Evolutionary conservation across 2,888 invertebrate species (phyloP).

Genomic region (Hartigia nigra): DNA sequence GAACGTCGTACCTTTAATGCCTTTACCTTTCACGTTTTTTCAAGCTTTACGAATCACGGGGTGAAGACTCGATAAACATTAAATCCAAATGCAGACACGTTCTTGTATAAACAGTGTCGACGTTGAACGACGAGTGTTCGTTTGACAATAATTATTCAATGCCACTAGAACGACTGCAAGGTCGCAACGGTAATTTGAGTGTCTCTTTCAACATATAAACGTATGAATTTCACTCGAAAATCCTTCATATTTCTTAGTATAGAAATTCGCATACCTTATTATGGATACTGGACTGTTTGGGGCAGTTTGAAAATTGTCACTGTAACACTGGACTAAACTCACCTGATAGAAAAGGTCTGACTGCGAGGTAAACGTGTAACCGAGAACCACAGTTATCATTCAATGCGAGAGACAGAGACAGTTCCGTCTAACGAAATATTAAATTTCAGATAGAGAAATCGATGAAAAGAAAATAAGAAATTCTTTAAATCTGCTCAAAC

Average conservation of each 20-base stretch:
- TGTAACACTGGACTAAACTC: neutral
- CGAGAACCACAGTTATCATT: neutral
- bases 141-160: neutral
- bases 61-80: neutral
- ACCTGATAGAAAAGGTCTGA: neutral
- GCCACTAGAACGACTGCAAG: neutral
- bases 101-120: neutral
- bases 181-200: neutral
- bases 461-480: neutral
- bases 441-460: neutral
- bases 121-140: neutral
- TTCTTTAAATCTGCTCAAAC: neutral
- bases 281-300: neutral
- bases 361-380: neutral
- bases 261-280: neutral
- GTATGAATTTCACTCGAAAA: neutral
- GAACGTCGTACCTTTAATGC: neutral
- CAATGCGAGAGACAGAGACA: neutral
- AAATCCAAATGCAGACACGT: neutral
- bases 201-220: neutral
- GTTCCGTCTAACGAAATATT: neutral
- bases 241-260: neutral
- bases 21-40: neutral
- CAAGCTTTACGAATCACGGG: neutral
- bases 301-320: neutral